A percentile compares a stretch with the other conserved stretches of the same genome.
phyloP scores from a whole-genome alignment of 1,140 invertebrate genomes.

The Meloidogyne chitwoodi region DNA sequence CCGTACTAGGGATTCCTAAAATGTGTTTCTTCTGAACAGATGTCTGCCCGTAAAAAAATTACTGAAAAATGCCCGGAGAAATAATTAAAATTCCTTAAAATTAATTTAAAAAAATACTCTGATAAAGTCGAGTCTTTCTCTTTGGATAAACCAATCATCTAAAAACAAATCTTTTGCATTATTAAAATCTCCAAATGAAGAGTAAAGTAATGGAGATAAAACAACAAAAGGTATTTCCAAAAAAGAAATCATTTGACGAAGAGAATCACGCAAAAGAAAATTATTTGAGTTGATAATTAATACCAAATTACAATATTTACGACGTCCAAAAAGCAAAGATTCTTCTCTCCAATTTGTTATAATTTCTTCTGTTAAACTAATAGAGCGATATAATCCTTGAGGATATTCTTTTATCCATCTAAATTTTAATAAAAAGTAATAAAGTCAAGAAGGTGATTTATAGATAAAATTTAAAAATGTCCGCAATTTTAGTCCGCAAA shows the following conservation, averaged over 20 bases:
- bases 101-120: constrained; percentile 15
- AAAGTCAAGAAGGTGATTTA: constrained; percentile 69
- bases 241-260: constrained; percentile 68
- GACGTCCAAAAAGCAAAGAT: constrained; percentile 71
- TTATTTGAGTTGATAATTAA: constrained; percentile 73
- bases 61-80: no score
- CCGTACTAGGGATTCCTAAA: no score
- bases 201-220: constrained; percentile 62
- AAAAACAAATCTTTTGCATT: constrained; percentile 37
- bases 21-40: no score
- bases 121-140: constrained; percentile 13
- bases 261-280: constrained; percentile 71
- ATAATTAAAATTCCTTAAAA: no score
- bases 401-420: constrained; percentile 70
- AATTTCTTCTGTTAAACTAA: constrained; percentile 70
- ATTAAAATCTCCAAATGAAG: constrained; percentile 26
- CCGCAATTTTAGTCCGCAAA: neutral
- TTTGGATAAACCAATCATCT: neutral
- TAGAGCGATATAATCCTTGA: constrained; percentile 70
- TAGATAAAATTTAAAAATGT: constrained; percentile 3
- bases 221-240: constrained; percentile 58
- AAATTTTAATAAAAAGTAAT: constrained; percentile 61
- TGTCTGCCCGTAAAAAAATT: no score
- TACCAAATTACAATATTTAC: constrained; percentile 78
- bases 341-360: constrained; percentile 74